Conservation (phyloP, 1,140 invertebrate species). For the Hydropsyche tenuis region DNA sequence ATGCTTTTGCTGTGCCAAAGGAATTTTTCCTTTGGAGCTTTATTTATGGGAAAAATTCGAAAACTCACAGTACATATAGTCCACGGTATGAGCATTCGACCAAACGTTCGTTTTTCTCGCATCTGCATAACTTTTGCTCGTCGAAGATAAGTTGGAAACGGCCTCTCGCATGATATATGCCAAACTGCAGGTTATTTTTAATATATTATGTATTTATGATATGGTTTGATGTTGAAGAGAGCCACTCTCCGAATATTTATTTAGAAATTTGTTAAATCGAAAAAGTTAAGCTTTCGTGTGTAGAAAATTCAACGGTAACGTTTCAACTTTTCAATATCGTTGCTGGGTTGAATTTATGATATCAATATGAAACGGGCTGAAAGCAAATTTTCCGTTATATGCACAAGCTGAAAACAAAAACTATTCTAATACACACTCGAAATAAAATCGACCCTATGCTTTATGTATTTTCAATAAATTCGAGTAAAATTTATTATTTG, state of each 20-base stretch:
- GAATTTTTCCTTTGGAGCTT: conserved; percentile 48
- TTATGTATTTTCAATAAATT: background rate
- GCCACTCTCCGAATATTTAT: background rate
- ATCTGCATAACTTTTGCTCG: conserved; percentile 23
- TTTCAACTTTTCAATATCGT: conserved; percentile 18
- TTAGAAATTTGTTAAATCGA: background rate
- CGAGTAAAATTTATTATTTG: too few species aligned
- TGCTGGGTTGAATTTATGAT: background rate
- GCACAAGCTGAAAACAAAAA: background rate
- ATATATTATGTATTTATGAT: conserved; percentile 9
- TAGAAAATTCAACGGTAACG: background rate
- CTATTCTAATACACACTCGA: background rate
- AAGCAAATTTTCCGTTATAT: background rate
- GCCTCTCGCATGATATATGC: background rate
- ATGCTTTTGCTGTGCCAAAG: conserved; percentile 40
- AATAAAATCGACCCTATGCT: background rate
- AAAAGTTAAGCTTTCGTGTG: background rate
- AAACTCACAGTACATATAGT: background rate
- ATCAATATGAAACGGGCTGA: conserved; percentile 5
- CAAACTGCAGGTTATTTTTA: conserved; percentile 30
- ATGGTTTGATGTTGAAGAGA: background rate
- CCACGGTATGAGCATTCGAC: background rate
- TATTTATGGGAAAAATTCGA: conserved; percentile 34
- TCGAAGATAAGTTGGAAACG: background rate
- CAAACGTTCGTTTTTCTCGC: background rate